Base-by-base conservation (phyloP, 2,888 invertebrate genomes). In the Anorthoa munda region DNA sequence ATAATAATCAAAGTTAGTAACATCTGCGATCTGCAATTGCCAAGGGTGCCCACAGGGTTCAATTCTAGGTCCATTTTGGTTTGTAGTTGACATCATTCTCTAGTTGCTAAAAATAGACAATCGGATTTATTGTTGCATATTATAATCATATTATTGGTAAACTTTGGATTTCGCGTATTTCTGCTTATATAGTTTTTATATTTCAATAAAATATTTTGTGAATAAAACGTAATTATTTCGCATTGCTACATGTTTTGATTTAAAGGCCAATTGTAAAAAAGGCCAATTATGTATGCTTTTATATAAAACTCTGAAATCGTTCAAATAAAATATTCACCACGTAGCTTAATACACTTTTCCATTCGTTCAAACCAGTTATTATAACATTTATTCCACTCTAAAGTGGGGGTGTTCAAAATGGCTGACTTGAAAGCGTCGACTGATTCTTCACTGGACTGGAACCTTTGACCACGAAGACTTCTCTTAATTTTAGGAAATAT, bases 211-310 rank as follows among this genome's bases (percentile, higher is more conserved):
- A 66, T 18, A 55, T 58, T 75, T 74, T 66, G 45, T 46, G 70
- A 4, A 21, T 50, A 26, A 26, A 31, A 18, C 4, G 15, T 61
- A 13, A 13, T 70, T 50, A 18, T 21, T 50, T 21, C 11, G 13
- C n/a, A 17, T 55, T 23, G 39, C 17, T 11, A 66, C 13, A 59
- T 66, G 79, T 79, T 72, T 2, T 55, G 7, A 31, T 31, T 64
- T 48, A 18, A 26, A 65, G 39, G 13, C 48, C 55, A n/a, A 72
- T 50, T 71, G 31, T 70, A 70, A 18, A 55, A 4, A 1, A 18
- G 59, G 23, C 39, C 39, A 23, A 45, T 45, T 53, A 26, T 53
- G 18, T 46, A 31, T 31, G 26, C 26, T 46, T 53, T 26, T 26
- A 4, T 26, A 26, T 18, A 45, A n/a, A 11, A 12, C 1, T 23